These are phyloP conservation scores for Plumapathes pennacea DNA, from an alignment of 92 coral and sea anemone species.

Conservation along the genomic window DNA sequence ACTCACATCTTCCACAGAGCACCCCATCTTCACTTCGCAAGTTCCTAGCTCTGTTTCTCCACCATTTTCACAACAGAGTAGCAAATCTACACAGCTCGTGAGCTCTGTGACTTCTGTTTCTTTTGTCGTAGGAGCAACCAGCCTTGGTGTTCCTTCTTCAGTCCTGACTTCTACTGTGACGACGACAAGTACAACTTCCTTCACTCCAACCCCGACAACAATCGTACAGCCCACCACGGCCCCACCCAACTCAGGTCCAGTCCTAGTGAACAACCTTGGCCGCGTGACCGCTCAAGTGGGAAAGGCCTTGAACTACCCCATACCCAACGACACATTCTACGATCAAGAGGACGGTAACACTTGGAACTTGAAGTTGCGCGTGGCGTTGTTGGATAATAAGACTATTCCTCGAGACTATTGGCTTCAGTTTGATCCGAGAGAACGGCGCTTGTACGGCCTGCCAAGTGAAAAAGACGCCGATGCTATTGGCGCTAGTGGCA, in stretches of 20 bases:
- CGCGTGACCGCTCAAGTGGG: conserved; percentile 75
- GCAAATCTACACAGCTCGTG: neutral
- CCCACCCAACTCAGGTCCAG: conserved; percentile 65
- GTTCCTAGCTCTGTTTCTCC: neutral
- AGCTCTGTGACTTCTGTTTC: conserved; percentile 5
- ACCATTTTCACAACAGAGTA: neutral
- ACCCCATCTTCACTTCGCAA: neutral
- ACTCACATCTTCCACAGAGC: neutral
- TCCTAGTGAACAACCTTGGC: conserved; percentile 69
- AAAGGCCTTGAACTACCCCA: conserved; percentile 48
- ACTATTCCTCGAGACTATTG: conserved; percentile 63
- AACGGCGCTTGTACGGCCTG: conserved; percentile 72
- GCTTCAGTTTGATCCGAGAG: conserved; percentile 69
- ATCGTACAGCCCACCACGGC: conserved; percentile 42
- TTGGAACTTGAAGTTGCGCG: conserved; percentile 53
- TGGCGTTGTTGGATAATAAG: conserved; percentile 16
- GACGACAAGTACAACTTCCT: conserved; percentile 9
- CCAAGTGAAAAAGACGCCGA: conserved; percentile 68
- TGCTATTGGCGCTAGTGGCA: conserved; percentile 38
- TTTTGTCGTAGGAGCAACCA: conserved; percentile 40
- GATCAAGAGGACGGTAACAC: conserved; percentile 90
- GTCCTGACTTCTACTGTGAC: conserved; percentile 5
- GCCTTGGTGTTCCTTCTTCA: conserved; percentile 19
- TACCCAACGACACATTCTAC: conserved; percentile 85
- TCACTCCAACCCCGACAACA: conserved; percentile 21